phyloP scores from a whole-genome alignment of 1,140 invertebrate species.

The Orchesella cincta region DNA sequence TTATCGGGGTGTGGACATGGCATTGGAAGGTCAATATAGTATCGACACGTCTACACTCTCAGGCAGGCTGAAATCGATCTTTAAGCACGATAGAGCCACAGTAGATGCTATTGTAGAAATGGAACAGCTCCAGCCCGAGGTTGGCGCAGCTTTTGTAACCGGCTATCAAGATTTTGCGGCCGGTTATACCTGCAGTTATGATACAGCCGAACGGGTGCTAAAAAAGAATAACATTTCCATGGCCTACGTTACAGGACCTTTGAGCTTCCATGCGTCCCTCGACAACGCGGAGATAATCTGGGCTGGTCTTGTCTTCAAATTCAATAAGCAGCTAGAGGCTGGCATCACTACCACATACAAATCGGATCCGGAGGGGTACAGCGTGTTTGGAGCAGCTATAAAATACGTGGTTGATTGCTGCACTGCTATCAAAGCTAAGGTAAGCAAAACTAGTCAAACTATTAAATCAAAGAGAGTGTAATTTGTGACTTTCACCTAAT shows the following conservation, averaged over 20 bases:
- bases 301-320: neutral
- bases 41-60: neutral
- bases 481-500: neutral
- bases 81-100: neutral
- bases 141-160: neutral
- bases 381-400: neutral
- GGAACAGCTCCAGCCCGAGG: neutral
- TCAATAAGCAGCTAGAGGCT: neutral
- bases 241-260: neutral
- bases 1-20: neutral
- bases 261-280: neutral
- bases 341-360: neutral
- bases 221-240: neutral
- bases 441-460: neutral
- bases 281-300: neutral
- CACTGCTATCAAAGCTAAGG: neutral
- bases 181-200: neutral
- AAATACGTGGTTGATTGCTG: slow-evolving; percentile 11
- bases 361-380: neutral
- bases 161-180: slow-evolving; percentile 3
- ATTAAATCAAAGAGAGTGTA: neutral
- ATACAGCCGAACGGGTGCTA: neutral
- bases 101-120: neutral
- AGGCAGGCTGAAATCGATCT: neutral
- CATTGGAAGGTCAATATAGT: neutral